These are phyloP conservation scores for Neopipo cinnamomea DNA, from an alignment of 2,113 vertebrate genomes.

Conservation along the genomic window DNA sequence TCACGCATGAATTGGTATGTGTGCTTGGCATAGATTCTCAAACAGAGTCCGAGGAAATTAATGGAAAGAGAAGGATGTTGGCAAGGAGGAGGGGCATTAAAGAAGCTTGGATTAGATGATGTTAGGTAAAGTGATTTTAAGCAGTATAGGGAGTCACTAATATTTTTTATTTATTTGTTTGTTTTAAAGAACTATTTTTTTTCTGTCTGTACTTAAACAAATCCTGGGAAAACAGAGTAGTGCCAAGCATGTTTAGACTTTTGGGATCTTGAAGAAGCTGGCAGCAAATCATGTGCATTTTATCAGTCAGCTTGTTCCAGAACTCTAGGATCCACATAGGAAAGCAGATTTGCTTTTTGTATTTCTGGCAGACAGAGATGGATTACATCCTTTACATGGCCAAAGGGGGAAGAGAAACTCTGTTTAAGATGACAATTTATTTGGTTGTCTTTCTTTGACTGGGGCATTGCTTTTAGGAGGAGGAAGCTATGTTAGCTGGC, in stretches of 20 bases:
- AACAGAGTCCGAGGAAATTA: conserved; percentile 13
- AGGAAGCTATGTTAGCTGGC: background rate
- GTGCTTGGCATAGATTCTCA: conserved; percentile 23
- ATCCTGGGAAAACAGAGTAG: background rate
- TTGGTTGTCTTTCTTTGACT: background rate
- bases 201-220: background rate
- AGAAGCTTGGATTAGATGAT: background rate
- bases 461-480: background rate
- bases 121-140: background rate
- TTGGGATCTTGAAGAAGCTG: background rate
- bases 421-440: background rate
- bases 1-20: background rate
- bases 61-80: background rate
- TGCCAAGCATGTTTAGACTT: background rate
- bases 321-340: background rate
- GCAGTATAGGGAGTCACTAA: background rate
- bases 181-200: background rate
- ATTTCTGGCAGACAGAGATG: background rate
- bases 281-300: background rate
- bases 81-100: background rate
- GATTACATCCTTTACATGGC: background rate
- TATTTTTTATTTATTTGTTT: background rate
- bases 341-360: conserved; percentile 30
- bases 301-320: background rate
- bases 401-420: background rate